Evolutionary conservation across 1,140 invertebrate species (phyloP), one percentile per base, ranked within the genome.

Genomic region (Euglossa dilemma): DNA sequence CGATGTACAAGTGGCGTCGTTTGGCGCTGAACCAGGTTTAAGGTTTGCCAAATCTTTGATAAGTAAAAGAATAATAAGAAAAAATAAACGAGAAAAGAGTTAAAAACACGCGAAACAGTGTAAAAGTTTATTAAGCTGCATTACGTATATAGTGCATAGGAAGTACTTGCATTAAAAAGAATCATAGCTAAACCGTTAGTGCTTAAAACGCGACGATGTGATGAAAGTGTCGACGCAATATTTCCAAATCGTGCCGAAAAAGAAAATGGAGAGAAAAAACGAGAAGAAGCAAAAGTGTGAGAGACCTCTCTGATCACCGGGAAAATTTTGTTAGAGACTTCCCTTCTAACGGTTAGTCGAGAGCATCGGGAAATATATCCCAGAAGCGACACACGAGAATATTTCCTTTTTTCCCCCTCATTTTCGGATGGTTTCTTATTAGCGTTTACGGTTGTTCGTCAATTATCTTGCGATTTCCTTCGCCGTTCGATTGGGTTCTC

Each of bases 41-140:
- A 89, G 85, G 67, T 85, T 91, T 91, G 91, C 91, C 90, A 92
- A 92, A 91, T 92, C 88, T 91, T 85, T 85, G 84, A 57, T 87
- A 87, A 87, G 67, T 88, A 79, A 86, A 72, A 45, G 5, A 28
- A 57, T 25, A 25, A 23, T 7, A 16, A n/a, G 50, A 23, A 54
- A 43, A 54, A 45, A 56, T n/a, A 56, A 45, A 45, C 78, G 63
- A 79, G 61, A 67, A 67, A 28, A 50, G 20, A 69, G 36, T 12
- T 11, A 9, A 64, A 81, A 73, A 77, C 83, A 84, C 75, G 77
- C 78, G 83, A 89, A 74, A 78, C 80, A 89, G 83, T 90, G 67
- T 89, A 87, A 83, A 87, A 67, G 69, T 80, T 88, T 87, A 89
- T 86, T 84, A 89, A 89, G 85, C 85, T 79, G 85, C 83, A 90